Base-by-base conservation (phyloP, 2,113 vertebrate genomes). In the Cromileptes altivelis region DNA sequence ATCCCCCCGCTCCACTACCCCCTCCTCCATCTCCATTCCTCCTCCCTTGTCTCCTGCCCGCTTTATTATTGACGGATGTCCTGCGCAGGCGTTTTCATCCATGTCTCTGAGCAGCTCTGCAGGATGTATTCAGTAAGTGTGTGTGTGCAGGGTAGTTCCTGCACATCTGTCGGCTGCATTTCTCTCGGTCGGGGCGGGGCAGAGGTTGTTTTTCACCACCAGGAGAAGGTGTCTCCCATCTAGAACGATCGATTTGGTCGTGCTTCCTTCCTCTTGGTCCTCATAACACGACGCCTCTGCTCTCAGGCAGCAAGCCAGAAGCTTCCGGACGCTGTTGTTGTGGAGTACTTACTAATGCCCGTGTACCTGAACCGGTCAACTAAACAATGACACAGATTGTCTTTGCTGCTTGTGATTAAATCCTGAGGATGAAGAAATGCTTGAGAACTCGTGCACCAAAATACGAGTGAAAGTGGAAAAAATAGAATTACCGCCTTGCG, bases 31-130 rank as follows among this genome's bases (percentile, higher is more conserved):
- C 60, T 76, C 55, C 58, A 80, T 78, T 73, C 80, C 76, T 70
- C 88, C 83, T 76, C 85, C 88, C 80, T 80, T 82, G 68, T 86
- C 92, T 85, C 84, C 81, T 92, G 88, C 88, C 82, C 77, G 65
- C 88, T 90, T 91, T 92, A 94, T 94, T 93, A 88, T 94, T 92
- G 94, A 94, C 94, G 95, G 95, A 96, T 96, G 93, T 96, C 95
- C 94, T 96, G 94, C 37, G 69, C 88, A 80, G 90, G 92, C 78
- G 63, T 91, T 92, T 93, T 95, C 80, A 94, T 94, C 89, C 92
- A 86, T 67, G 87, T 84, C 85, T 94, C 77, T 69, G 77, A 83
- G 84, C 88, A 89, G 85, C 87, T 85, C 92, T 45, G 61, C 93
- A 93, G 94, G 93, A 94, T 92, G 86, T 82, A 77, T 86, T 78